A percentile compares a stretch with the other conserved stretches of the same genome.
These are phyloP conservation scores for Ataeniobius toweri DNA, from an alignment of 2,797 vertebrate genomes.

Conservation along the genomic window DNA sequence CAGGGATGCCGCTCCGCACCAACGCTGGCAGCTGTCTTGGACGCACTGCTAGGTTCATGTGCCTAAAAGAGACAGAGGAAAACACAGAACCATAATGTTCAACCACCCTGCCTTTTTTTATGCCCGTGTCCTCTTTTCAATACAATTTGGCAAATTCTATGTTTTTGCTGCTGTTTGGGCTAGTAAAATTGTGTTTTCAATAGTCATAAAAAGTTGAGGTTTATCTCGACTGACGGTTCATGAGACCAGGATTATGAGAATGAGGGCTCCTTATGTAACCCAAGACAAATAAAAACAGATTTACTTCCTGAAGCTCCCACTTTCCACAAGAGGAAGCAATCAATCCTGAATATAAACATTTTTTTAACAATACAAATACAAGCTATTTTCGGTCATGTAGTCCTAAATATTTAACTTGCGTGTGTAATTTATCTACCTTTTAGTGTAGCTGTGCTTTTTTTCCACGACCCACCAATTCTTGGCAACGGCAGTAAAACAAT, in stretches of 20 bases:
- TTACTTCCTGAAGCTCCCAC: slow-evolving; percentile 16
- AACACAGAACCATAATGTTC: slow-evolving; percentile 7
- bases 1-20: slow-evolving; percentile 94
- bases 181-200: neutral
- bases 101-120: neutral
- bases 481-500: slow-evolving; percentile 23
- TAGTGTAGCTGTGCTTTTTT: slow-evolving; percentile 3
- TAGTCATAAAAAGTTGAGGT: slow-evolving; percentile 2
- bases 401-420: neutral
- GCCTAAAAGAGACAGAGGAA: slow-evolving; percentile 76
- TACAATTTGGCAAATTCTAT: slow-evolving; percentile 1
- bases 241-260: slow-evolving; percentile 5
- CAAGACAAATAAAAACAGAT: slow-evolving; percentile 14
- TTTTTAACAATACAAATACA: slow-evolving; percentile 18
- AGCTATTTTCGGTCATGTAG: slow-evolving; percentile 6
- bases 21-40: slow-evolving; percentile 89
- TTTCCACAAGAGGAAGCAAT: slow-evolving; percentile 11
- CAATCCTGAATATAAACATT: slow-evolving; percentile 16
- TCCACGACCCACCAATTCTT: slow-evolving; percentile 18
- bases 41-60: slow-evolving; percentile 93
- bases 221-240: neutral
- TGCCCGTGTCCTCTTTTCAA: neutral
- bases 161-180: neutral
- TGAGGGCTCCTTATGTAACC: slow-evolving; percentile 5
- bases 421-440: neutral